Percentiles rank a stretch among this genome's conserved stretches.
These are phyloP conservation scores for Hypsopygia costalis DNA, from an alignment of 2,888 invertebrate genomes.

Conservation along the genomic window DNA sequence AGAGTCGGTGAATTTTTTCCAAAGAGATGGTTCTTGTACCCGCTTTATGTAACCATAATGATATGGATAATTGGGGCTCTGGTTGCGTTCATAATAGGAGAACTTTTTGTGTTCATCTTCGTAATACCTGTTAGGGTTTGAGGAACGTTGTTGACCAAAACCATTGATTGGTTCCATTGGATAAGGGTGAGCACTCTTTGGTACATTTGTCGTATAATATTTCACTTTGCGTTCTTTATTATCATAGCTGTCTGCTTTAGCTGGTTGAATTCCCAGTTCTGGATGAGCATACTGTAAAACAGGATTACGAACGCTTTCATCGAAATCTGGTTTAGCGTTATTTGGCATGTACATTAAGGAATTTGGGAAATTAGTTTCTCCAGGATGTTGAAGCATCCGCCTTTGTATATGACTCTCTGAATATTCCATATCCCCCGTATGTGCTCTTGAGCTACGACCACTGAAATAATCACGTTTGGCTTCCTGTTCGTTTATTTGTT, in stretches of 20 bases:
- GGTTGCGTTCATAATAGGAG: slow-evolving; percentile 74
- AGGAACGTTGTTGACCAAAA: slow-evolving; percentile 63
- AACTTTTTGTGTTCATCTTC: slow-evolving; percentile 76
- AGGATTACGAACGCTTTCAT: slow-evolving; percentile 86
- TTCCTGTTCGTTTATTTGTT: slow-evolving; percentile 84
- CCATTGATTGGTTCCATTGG: slow-evolving; percentile 76
- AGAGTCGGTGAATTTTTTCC: slow-evolving; percentile 86
- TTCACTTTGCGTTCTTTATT: slow-evolving; percentile 61
- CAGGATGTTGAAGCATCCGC: slow-evolving; percentile 85
- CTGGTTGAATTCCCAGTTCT: slow-evolving; percentile 88
- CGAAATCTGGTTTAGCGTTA: slow-evolving; percentile 82
- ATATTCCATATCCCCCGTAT: slow-evolving; percentile 64
- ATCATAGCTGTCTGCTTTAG: slow-evolving; percentile 74
- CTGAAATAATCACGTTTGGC: slow-evolving; percentile 81
- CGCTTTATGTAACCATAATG: slow-evolving; percentile 82
- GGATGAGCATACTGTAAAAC: slow-evolving; percentile 90
- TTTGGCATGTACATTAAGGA: slow-evolving; percentile 83
- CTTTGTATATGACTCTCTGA: slow-evolving; percentile 83
- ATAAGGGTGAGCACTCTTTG: slow-evolving; percentile 79
- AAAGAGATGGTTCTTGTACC: slow-evolving; percentile 82
- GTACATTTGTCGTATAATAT: slow-evolving; percentile 74
- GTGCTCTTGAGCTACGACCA: slow-evolving; percentile 71
- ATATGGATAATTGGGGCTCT: slow-evolving; percentile 75
- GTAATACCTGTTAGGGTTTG: slow-evolving; percentile 67
- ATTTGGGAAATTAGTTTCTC: slow-evolving; percentile 82